A percentile compares a stretch with the other conserved stretches of the same genome.
Conservation (phyloP, 2,113 vertebrate genomes). For the Menura novaehollandiae region DNA sequence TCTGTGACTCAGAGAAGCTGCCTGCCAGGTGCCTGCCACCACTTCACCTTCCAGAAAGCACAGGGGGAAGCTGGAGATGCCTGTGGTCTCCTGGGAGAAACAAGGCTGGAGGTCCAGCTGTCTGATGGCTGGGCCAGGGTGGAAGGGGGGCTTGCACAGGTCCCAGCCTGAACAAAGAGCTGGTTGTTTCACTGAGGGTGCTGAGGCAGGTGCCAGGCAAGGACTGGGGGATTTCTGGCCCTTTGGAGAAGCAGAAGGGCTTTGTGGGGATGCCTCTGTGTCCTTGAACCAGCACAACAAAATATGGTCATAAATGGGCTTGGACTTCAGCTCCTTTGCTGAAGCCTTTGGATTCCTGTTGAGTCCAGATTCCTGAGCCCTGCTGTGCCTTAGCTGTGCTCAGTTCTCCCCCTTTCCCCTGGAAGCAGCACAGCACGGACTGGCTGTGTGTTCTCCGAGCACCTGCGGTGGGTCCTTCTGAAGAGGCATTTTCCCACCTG, state of each 20-base stretch:
- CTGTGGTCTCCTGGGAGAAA: background rate
- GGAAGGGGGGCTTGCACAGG: background rate
- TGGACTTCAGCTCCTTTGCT: background rate
- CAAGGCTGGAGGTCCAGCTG: background rate
- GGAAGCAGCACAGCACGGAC: background rate
- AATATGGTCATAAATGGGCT: accelerated
- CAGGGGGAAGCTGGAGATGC: background rate
- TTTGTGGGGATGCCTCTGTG: background rate
- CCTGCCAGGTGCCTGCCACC: background rate
- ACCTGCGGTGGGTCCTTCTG: background rate
- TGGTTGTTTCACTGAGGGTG: background rate
- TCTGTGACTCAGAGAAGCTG: background rate
- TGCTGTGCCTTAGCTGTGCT: background rate
- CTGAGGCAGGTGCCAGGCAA: background rate
- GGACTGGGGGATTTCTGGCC: background rate
- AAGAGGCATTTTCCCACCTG: background rate
- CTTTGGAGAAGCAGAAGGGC: background rate
- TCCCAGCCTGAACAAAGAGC: background rate
- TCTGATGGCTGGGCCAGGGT: background rate
- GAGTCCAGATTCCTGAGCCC: background rate
- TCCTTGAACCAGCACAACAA: background rate
- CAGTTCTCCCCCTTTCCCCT: background rate
- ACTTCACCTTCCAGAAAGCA: background rate
- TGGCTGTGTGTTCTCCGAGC: background rate
- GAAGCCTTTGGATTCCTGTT: background rate